Base-by-base conservation (phyloP, 2,888 invertebrate species). In the Gandaritis pyraliata region DNA sequence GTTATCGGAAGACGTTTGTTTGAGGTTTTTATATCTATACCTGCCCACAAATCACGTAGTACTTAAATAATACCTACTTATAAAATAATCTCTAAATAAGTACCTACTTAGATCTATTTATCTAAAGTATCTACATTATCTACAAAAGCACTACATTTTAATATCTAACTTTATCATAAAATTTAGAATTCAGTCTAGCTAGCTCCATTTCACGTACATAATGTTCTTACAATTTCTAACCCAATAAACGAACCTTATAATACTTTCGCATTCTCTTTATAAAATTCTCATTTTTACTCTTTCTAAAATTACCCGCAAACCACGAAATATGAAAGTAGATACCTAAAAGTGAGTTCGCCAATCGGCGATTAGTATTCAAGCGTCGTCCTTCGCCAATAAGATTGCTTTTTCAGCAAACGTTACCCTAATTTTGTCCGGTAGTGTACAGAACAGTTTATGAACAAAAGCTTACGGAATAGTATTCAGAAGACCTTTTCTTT, bases 341-440 rank as follows among this genome's bases (percentile, higher is more conserved):
- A 53, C 36, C 23, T 10, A 18, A 2, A 12, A 57, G 48, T 58
- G 18, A 46, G 58, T 61, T 39, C 11, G 41, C 15, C 61, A 46
- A 30, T 47, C 48, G 16, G 8, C 43, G 43, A 65, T 68, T 64
- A 66, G 68, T 68, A 68, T 66, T 61, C 68, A 6, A 8, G 0
- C 13, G 8, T 1, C 58, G 64, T 52, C 8, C 45, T n/a, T 18
- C 23, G 38, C 64, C 66, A 66, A 68, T 60, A 66, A 65, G 64
- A 68, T 68, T 65, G 54, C 64, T 66, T 62, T 59, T 61, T 63
- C 57, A 57, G 58, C 58, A 58, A 65, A 65, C 60, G 64, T 57
- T 51, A 55, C 61, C 60, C 59, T 68, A 58, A 68, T 66, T 68
- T 62, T 68, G 61, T 62, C 65, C 64, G 64, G 61, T 60, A 66